These are phyloP conservation scores for Noctua pronuba DNA, from an alignment of 2,888 invertebrate species.

Conservation along the genomic window DNA sequence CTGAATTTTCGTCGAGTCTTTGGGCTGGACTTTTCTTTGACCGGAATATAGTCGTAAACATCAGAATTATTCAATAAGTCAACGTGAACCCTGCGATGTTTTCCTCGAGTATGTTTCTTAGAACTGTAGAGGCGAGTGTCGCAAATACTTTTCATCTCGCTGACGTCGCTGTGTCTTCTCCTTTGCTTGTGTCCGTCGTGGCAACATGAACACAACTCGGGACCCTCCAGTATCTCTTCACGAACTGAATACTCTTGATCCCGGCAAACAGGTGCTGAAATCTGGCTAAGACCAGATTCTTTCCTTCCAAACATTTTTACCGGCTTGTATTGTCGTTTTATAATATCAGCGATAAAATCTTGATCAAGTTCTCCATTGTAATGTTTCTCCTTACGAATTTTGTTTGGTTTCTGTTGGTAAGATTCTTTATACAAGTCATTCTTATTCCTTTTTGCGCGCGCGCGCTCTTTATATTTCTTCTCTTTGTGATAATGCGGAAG, in stretches of 20 bases:
- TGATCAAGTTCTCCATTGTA: conserved; percentile 73
- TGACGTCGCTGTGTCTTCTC: conserved; percentile 69
- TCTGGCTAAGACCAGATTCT: conserved; percentile 81
- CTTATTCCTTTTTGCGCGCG: conserved; percentile 45
- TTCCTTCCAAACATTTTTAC: conserved; percentile 79
- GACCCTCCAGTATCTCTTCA: conserved; percentile 73
- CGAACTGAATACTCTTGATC: conserved; percentile 78
- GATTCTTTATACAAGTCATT: conserved; percentile 57
- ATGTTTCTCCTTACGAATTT: conserved; percentile 66
- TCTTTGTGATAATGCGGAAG: conserved; percentile 52
- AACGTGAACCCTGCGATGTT: conserved; percentile 66
- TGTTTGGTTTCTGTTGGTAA: conserved; percentile 64
- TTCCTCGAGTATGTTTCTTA: conserved; percentile 71
- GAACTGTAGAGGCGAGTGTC: conserved; percentile 81
- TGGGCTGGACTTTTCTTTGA: conserved; percentile 85
- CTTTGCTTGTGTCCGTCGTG: conserved; percentile 66
- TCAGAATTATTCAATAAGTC: conserved; percentile 80
- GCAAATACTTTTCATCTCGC: conserved; percentile 81
- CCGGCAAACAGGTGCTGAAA: conserved; percentile 85
- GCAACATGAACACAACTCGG: conserved; percentile 81
- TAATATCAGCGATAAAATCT: conserved; percentile 84
- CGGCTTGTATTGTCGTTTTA: conserved; percentile 83
- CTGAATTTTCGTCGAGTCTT: conserved; percentile 80
- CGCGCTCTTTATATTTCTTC: conserved; percentile 62
- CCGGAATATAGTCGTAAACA: conserved; percentile 84